phyloP scores from a whole-genome alignment of 2,113 vertebrate genomes.

The Chamaea fasciata region DNA sequence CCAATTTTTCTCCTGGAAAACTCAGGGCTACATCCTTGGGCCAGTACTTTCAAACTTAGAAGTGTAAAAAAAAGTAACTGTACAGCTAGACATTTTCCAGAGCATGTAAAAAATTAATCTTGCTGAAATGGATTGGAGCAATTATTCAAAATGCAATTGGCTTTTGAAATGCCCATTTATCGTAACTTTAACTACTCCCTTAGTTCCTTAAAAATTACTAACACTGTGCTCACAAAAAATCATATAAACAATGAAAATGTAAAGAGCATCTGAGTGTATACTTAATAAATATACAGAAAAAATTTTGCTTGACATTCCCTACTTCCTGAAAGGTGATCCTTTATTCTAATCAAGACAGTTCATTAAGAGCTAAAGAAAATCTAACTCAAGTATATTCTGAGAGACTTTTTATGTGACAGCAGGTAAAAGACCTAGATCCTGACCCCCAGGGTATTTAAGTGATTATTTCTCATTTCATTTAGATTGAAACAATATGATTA shows the following conservation, averaged over 20 bases:
- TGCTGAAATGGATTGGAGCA: background rate
- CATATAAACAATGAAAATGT: background rate
- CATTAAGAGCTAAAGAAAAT: background rate
- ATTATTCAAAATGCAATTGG: slow-evolving; percentile 4
- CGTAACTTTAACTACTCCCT: background rate
- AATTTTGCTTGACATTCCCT: background rate
- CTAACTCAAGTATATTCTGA: background rate
- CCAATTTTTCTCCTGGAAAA: background rate
- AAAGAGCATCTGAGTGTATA: background rate
- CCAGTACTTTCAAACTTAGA: background rate
- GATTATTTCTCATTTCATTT: slow-evolving; percentile 11
- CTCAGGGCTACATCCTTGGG: background rate
- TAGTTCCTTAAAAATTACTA: background rate
- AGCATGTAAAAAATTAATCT: background rate
- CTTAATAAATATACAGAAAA: background rate
- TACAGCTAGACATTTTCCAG: background rate
- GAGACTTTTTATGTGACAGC: background rate
- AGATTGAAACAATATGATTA: background rate
- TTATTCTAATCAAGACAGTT: background rate
- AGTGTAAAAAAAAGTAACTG: background rate
- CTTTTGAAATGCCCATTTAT: background rate
- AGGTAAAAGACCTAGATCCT: background rate
- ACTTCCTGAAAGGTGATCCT: background rate
- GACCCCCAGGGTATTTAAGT: background rate
- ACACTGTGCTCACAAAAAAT: background rate